phyloP scores from a whole-genome alignment of 2,797 vertebrate genomes.

The Schizopygopsis malacanthus region DNA sequence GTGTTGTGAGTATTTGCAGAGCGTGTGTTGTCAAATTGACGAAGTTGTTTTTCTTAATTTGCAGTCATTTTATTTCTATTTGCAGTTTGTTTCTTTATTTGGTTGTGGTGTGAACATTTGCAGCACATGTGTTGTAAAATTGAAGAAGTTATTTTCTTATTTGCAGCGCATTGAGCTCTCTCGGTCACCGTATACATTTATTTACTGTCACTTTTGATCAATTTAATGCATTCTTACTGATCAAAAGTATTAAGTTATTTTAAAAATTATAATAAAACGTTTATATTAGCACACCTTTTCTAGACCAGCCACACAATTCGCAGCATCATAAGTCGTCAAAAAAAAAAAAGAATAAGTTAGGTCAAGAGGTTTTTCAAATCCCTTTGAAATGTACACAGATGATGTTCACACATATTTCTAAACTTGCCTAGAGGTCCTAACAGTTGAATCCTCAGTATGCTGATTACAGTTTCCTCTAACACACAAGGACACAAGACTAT shows the following conservation, averaged over 20 bases:
- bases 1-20: no score
- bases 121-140: no score
- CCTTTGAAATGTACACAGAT: constrained; percentile 27
- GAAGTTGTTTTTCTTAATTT: no score
- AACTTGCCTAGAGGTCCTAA: neutral
- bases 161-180: no score
- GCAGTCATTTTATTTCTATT: no score
- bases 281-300: neutral
- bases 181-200: no score
- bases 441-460: constrained; percentile 5
- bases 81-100: no score
- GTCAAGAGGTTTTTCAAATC: neutral
- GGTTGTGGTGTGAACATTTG: no score
- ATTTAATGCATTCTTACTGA: neutral
- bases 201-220: no score
- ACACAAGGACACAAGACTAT: constrained; percentile 13
- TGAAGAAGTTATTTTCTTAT: no score
- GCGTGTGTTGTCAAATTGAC: no score
- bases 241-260: neutral
- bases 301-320: neutral
- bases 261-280: neutral
- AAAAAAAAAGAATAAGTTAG: neutral
- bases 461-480: constrained; percentile 23
- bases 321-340: neutral
- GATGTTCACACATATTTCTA: neutral